Conservation (phyloP, 2,113 vertebrate species). For the Circaetus cinerascens region DNA sequence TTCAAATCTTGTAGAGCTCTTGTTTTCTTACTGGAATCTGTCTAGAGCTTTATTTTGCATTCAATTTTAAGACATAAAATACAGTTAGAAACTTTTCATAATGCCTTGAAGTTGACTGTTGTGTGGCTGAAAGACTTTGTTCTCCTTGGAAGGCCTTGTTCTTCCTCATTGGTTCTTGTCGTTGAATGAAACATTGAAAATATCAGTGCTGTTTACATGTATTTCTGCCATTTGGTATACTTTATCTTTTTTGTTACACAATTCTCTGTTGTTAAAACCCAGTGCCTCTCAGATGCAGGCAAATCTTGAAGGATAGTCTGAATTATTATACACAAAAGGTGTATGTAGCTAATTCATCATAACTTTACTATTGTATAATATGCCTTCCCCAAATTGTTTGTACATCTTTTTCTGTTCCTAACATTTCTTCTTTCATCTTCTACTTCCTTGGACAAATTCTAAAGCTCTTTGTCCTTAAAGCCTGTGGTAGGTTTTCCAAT, state of each 20-base stretch:
- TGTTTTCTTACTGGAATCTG: background rate
- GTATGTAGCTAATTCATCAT: background rate
- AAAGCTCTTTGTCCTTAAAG: constrained; percentile 1
- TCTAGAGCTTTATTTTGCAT: background rate
- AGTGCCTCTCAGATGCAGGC: background rate
- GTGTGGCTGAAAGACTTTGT: background rate
- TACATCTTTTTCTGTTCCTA: background rate
- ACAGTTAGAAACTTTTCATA: background rate
- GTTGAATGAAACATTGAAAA: background rate
- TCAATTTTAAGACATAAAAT: constrained; percentile 22
- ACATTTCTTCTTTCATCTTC: background rate
- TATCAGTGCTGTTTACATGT: background rate
- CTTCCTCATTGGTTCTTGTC: background rate
- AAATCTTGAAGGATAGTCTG: background rate
- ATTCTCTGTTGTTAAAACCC: background rate
- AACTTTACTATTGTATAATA: background rate
- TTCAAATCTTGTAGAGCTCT: background rate
- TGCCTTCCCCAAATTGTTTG: background rate
- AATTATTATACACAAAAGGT: background rate
- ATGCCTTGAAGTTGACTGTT: background rate
- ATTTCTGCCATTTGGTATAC: background rate
- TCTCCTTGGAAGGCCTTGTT: background rate
- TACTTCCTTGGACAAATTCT: background rate
- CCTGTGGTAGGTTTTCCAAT: background rate
- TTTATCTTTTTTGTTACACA: background rate